Conservation (phyloP, 2,888 invertebrate species). For the Amphiduros pacificus region DNA sequence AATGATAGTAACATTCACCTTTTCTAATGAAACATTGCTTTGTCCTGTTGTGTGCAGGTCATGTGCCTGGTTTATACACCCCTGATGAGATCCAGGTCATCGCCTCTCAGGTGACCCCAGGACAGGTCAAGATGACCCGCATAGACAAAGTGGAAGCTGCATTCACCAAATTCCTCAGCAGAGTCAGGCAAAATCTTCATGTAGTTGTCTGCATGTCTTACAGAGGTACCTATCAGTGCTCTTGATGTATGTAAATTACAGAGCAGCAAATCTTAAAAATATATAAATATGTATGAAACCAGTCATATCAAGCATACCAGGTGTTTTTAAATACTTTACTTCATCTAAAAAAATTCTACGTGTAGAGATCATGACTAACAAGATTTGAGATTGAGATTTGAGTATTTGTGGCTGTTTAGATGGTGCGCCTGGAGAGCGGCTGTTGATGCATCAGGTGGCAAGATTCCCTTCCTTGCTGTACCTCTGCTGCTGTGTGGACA, state of each 20-base stretch:
- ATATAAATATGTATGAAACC: not conserved
- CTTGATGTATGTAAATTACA: slow-evolving; percentile 33
- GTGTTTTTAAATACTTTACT: too few species aligned
- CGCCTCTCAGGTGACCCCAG: slow-evolving; percentile 56
- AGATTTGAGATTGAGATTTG: too few species aligned
- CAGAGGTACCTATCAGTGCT: too few species aligned
- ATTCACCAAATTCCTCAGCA: slow-evolving; percentile 47
- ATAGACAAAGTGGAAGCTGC: slow-evolving; percentile 54
- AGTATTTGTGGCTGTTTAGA: too few species aligned
- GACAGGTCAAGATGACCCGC: slow-evolving; percentile 51
- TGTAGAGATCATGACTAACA: too few species aligned
- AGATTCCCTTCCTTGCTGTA: slow-evolving; percentile 45
- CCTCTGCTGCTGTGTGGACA: slow-evolving; percentile 44
- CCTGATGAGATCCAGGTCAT: slow-evolving; percentile 50
- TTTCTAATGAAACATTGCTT: too few species aligned
- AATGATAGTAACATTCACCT: too few species aligned
- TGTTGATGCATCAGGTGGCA: too few species aligned
- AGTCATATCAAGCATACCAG: not conserved
- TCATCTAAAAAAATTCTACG: too few species aligned
- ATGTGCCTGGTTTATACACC: slow-evolving; percentile 51
- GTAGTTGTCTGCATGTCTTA: slow-evolving; percentile 50
- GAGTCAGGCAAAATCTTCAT: slow-evolving; percentile 52
- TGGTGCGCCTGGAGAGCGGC: too few species aligned
- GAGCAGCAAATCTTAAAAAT: not conserved
- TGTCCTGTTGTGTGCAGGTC: slow-evolving; percentile 35